These are phyloP conservation scores for Pantherophis vulpinus DNA, from an alignment of 2,797 vertebrate genomes.

Conservation along the genomic window DNA sequence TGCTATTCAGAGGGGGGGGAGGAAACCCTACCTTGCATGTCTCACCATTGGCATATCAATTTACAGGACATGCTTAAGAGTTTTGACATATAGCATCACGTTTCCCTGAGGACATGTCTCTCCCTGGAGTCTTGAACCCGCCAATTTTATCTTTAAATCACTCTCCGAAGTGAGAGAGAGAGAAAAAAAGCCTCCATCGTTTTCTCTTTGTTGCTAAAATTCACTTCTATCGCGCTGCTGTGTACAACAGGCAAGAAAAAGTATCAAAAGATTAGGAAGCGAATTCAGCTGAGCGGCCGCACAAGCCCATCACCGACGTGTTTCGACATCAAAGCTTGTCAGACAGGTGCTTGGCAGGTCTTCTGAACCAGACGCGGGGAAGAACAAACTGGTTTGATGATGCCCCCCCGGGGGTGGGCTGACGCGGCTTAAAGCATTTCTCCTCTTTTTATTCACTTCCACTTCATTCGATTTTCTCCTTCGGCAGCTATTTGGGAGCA, in stretches of 20 bases:
- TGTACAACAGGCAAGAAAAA: neutral
- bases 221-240: neutral
- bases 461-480: neutral
- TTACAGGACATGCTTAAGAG: neutral
- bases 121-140: neutral
- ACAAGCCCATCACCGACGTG: neutral
- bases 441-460: neutral
- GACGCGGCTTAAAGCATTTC: neutral
- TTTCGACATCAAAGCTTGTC: neutral
- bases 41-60: neutral
- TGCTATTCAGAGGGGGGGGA: fast-evolving
- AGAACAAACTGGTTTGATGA: neutral
- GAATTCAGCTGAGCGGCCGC: neutral
- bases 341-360: neutral
- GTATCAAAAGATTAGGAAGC: neutral
- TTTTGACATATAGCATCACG: neutral
- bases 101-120: neutral
- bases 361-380: neutral
- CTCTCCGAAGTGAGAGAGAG: neutral
- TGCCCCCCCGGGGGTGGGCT: neutral
- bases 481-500: neutral
- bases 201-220: neutral
- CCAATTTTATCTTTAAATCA: neutral
- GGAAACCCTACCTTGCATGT: neutral
- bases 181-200: fast-evolving